Evolutionary conservation across 2,113 vertebrate species (phyloP).

Genomic region (Galeopterus variegatus): DNA sequence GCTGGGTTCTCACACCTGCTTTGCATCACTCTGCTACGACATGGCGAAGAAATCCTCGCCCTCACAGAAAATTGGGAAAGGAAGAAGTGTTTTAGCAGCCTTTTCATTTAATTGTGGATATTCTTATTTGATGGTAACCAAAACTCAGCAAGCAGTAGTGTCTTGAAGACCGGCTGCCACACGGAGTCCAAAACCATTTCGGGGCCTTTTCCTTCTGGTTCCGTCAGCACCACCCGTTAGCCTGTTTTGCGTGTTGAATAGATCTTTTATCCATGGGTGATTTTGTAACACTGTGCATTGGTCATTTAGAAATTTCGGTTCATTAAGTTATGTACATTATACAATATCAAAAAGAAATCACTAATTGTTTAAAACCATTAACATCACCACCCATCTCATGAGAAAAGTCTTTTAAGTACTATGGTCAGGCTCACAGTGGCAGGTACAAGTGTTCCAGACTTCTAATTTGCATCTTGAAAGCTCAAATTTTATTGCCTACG

Average conservation of each 20-base stretch:
- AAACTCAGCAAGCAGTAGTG: fast-evolving
- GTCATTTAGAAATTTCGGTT: no score
- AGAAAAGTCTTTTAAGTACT: fast-evolving
- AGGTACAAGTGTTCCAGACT: fast-evolving
- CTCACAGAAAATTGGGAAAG: fast-evolving
- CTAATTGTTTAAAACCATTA: fast-evolving
- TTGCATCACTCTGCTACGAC: fast-evolving
- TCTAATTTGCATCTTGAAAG: fast-evolving
- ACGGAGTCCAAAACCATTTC: fast-evolving
- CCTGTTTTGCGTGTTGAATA: fast-evolving
- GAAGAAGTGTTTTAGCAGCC: fast-evolving
- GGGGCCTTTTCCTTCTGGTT: neutral
- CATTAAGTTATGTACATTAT: fast-evolving
- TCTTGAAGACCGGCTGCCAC: fast-evolving
- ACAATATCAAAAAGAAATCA: fast-evolving
- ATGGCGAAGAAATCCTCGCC: fast-evolving
- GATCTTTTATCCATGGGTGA: fast-evolving
- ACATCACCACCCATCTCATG: fast-evolving
- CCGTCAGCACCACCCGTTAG: neutral
- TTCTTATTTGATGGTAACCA: neutral
- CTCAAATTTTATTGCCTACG: no score
- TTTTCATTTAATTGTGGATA: no score
- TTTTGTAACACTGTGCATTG: fast-evolving
- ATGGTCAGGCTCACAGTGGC: fast-evolving
- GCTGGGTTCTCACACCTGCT: fast-evolving